A percentile compares a stretch with the other conserved stretches of the same genome.
phyloP scores from a whole-genome alignment of 2,113 vertebrate genomes.

The Carassius carassius region DNA sequence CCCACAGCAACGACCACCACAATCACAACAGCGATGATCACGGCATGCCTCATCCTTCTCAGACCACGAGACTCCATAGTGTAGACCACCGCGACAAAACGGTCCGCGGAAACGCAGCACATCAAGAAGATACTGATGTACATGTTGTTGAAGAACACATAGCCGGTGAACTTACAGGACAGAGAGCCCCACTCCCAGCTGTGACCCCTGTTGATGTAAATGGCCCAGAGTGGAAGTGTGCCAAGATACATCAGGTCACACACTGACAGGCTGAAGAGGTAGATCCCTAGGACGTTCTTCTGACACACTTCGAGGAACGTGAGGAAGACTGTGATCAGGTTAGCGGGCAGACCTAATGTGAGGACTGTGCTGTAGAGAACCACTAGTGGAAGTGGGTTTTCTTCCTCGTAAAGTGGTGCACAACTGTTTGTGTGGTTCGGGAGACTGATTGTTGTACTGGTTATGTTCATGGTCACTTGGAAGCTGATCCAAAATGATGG shows the following conservation, averaged over 20 bases:
- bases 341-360: constrained; percentile 79
- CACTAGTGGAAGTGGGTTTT: constrained; percentile 67
- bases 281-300: constrained; percentile 80
- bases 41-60: constrained; percentile 62
- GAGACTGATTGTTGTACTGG: no score
- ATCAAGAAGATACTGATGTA: constrained; percentile 89
- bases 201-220: constrained; percentile 73
- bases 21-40: constrained; percentile 49
- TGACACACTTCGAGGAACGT: constrained; percentile 72
- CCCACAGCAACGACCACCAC: constrained; percentile 59
- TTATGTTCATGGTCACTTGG: constrained; percentile 11
- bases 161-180: constrained; percentile 80
- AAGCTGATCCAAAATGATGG: background rate
- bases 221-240: constrained; percentile 84
- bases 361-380: constrained; percentile 77
- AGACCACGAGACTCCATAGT: constrained; percentile 75
- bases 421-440: constrained; percentile 43
- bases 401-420: constrained; percentile 51
- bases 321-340: constrained; percentile 77
- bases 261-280: constrained; percentile 82
- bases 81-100: constrained; percentile 78
- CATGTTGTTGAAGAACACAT: constrained; percentile 94
- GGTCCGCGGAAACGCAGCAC: constrained; percentile 88
- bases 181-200: constrained; percentile 76
- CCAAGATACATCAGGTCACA: constrained; percentile 84